Evolutionary conservation across 2,113 vertebrate genomes (phyloP).

Genomic region (Marmota flaviventris): DNA sequence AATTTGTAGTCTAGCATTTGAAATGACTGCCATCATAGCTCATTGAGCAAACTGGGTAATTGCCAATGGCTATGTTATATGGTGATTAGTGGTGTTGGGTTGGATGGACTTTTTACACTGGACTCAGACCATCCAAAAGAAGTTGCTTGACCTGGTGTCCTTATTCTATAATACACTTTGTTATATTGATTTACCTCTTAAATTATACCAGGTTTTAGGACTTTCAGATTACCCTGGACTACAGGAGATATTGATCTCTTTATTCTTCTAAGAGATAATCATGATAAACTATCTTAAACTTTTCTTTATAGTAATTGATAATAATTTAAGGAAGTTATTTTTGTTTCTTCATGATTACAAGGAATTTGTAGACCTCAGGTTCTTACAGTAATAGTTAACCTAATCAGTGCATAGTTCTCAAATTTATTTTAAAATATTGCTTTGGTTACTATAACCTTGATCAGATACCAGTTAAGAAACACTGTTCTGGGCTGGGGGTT

Average conservation of each 20-base stretch:
- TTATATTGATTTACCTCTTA: neutral
- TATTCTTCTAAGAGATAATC: neutral
- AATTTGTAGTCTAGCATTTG: neutral
- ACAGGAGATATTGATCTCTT: neutral
- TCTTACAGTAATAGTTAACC: neutral
- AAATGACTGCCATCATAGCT: neutral
- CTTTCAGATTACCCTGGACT: neutral
- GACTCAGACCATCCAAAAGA: neutral
- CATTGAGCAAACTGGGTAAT: neutral
- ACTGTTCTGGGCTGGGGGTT: neutral
- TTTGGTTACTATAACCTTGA: slow-evolving; percentile 12
- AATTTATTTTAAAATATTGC: neutral
- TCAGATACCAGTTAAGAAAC: neutral
- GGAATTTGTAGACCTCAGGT: neutral
- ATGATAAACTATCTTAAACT: neutral
- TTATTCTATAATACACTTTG: neutral
- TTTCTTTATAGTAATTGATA: neutral
- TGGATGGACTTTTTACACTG: neutral
- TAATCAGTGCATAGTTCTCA: neutral
- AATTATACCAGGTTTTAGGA: neutral
- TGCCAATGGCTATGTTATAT: neutral
- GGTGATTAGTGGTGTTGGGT: neutral
- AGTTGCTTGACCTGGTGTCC: neutral
- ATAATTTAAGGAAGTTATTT: neutral
- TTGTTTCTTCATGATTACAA: neutral